phyloP scores from a whole-genome alignment of 2,888 invertebrate genomes.

The Heliconius ethilla region DNA sequence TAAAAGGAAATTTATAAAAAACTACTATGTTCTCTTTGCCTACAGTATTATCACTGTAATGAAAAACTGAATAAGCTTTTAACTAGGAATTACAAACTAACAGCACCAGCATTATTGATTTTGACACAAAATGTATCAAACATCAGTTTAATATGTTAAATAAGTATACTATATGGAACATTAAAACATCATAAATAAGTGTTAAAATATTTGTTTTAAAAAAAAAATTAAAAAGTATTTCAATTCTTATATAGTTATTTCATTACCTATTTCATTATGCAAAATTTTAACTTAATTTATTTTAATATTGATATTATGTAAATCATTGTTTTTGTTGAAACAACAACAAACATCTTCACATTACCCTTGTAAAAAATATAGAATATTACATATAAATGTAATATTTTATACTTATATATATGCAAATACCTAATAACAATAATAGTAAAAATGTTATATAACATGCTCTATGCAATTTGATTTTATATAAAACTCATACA shows the following conservation, averaged over 20 bases:
- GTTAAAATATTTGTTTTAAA: neutral
- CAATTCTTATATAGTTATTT: neutral
- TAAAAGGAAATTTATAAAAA: no score
- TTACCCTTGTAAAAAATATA: no score
- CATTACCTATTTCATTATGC: constrained; percentile 6
- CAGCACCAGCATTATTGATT: constrained; percentile 14
- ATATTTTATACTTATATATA: neutral
- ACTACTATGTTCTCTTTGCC: no score
- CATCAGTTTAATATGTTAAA: neutral
- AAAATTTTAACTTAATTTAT: neutral
- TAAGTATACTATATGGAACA: neutral
- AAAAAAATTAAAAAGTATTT: neutral
- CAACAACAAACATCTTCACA: no score
- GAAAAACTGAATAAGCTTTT: neutral
- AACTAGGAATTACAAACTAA: constrained; percentile 17
- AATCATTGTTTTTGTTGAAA: neutral
- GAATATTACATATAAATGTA: no score
- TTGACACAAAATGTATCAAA: constrained; percentile 13
- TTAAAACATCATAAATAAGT: neutral
- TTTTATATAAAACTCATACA: neutral
- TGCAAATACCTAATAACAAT: neutral
- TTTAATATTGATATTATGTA: neutral
- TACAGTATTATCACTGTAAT: neutral
- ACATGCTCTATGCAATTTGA: neutral
- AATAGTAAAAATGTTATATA: neutral